Percentiles rank a stretch among this genome's conserved stretches.
Evolutionary conservation across 2,113 vertebrate species (phyloP).

Genomic region (Bubalus kerabau): DNA sequence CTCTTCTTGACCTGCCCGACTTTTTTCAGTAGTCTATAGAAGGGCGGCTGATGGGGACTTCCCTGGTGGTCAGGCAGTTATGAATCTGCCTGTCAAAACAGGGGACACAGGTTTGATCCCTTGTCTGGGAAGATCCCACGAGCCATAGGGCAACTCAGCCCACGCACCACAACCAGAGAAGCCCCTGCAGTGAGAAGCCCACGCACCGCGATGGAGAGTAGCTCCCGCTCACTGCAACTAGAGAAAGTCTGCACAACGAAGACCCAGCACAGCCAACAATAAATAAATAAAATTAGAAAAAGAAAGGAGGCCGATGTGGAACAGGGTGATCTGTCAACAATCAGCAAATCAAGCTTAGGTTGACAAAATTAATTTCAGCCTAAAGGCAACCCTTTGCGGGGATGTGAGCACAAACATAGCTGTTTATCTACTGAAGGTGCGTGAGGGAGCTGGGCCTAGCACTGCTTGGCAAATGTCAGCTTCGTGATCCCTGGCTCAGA

Average conservation of each 20-base stretch:
- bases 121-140: neutral
- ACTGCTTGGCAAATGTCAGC: neutral
- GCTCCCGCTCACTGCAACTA: neutral
- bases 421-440: neutral
- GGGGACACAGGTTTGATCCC: neutral
- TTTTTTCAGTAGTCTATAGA: neutral
- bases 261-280: neutral
- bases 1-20: neutral
- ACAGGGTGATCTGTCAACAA: neutral
- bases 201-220: rapidly evolving
- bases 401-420: neutral
- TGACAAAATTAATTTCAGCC: neutral
- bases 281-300: neutral
- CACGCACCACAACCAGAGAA: neutral
- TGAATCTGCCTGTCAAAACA: neutral
- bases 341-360: neutral
- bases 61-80: neutral
- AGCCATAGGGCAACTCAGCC: neutral
- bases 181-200: neutral
- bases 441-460: neutral
- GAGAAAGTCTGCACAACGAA: neutral
- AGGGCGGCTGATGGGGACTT: neutral
- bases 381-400: neutral
- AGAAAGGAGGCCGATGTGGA: neutral
- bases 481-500: neutral